phyloP scores from a whole-genome alignment of 2,113 vertebrate species.

The Aldabrachelys gigantea region DNA sequence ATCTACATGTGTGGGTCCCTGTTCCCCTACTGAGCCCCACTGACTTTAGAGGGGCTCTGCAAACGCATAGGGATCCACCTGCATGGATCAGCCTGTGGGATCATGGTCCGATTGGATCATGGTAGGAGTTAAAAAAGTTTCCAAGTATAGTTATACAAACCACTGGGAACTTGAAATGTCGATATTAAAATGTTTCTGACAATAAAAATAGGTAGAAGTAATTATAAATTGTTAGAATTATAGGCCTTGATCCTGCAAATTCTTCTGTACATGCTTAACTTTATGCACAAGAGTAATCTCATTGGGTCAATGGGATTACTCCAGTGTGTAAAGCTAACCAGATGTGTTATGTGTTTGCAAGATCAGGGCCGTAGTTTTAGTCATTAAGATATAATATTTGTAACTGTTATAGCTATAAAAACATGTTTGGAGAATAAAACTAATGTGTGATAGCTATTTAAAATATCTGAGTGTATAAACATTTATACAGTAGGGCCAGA shows the following conservation, averaged over 20 bases:
- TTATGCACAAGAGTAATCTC: accelerated
- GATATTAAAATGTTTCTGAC: background rate
- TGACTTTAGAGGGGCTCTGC: background rate
- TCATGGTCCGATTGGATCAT: background rate
- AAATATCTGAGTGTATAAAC: background rate
- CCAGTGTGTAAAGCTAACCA: background rate
- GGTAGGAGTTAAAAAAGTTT: background rate
- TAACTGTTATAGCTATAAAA: background rate
- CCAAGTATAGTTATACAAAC: background rate
- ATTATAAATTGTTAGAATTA: background rate
- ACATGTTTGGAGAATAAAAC: background rate
- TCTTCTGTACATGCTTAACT: background rate
- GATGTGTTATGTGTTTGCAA: accelerated
- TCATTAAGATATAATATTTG: background rate
- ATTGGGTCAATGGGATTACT: accelerated
- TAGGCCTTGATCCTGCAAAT: background rate
- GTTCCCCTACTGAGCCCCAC: background rate
- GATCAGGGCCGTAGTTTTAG: background rate
- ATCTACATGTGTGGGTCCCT: background rate
- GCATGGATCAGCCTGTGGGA: background rate
- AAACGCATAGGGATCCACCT: background rate
- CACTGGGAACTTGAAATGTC: background rate
- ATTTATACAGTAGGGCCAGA: too few species aligned
- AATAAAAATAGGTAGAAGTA: background rate
- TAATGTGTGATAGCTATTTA: background rate